These are phyloP conservation scores for Anser brachyrhynchus DNA, from an alignment of 2,113 vertebrate genomes.

Conservation along the genomic window DNA sequence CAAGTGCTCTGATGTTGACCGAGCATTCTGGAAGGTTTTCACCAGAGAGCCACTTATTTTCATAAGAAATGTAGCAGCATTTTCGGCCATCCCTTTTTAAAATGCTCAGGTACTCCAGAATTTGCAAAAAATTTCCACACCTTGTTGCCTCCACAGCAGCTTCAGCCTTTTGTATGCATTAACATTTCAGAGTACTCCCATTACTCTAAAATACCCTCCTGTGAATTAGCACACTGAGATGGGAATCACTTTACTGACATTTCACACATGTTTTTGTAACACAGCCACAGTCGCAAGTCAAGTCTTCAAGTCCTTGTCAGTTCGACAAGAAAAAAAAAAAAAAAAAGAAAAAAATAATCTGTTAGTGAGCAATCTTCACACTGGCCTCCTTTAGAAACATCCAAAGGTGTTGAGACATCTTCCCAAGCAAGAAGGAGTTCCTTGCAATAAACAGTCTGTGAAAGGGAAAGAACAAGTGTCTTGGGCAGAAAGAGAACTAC, in stretches of 20 bases:
- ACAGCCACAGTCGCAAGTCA: rapidly evolving
- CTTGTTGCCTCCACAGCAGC: background rate
- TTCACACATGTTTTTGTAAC: background rate
- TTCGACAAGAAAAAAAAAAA: background rate
- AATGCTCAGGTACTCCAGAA: background rate
- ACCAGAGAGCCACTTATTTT: background rate
- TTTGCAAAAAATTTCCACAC: background rate
- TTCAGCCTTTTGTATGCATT: background rate
- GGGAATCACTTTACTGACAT: background rate
- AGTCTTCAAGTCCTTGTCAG: background rate
- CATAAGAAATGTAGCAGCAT: background rate
- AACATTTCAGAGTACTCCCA: constrained; percentile 3
- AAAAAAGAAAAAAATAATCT: too few species aligned
- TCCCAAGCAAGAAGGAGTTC: background rate
- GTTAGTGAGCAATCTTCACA: background rate
- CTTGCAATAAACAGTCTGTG: background rate
- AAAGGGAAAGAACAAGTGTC: constrained; percentile 32
- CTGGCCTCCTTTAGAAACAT: background rate
- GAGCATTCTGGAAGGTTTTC: background rate
- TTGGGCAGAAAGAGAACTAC: constrained; percentile 11
- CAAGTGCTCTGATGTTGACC: background rate
- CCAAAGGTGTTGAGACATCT: background rate
- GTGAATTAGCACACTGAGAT: background rate
- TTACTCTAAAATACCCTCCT: background rate
- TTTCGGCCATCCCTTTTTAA: background rate